Conservation (phyloP, 2,113 vertebrate species). For the Hipposideros armiger region DNA sequence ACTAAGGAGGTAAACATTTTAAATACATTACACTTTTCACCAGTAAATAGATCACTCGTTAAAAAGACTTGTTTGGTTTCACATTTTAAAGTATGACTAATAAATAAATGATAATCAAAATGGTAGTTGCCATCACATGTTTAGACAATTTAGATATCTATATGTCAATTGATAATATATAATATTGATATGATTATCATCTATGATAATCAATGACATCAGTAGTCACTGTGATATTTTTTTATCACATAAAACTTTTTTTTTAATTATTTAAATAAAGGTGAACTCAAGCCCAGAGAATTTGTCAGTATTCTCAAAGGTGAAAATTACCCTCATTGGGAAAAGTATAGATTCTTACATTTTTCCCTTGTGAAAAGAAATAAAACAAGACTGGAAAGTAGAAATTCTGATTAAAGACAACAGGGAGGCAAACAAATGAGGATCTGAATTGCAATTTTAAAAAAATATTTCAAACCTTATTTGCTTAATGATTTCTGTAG, state of each 20-base stretch:
- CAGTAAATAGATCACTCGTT: neutral
- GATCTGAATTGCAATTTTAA: neutral
- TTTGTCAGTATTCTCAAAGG: neutral
- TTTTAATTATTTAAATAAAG: conserved; percentile 51
- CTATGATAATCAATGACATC: neutral
- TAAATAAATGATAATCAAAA: conserved; percentile 39
- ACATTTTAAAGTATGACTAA: conserved; percentile 27
- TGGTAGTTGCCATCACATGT: neutral
- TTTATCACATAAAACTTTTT: too few species aligned
- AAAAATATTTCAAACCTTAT: conserved; percentile 46
- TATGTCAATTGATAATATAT: neutral
- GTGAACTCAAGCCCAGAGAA: neutral
- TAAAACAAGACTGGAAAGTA: neutral
- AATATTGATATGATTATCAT: neutral
- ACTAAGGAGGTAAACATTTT: neutral
- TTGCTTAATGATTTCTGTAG: neutral
- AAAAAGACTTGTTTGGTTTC: neutral
- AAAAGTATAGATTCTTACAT: neutral
- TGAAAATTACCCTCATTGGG: conserved; percentile 2
- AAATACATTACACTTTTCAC: neutral
- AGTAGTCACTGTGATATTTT: conserved; percentile 8
- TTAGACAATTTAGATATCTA: neutral
- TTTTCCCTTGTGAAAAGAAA: neutral
- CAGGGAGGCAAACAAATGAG: neutral
- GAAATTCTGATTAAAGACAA: conserved; percentile 14